phyloP scores from a whole-genome alignment of 1,140 invertebrate species.

The Geopemphigus sp. region DNA sequence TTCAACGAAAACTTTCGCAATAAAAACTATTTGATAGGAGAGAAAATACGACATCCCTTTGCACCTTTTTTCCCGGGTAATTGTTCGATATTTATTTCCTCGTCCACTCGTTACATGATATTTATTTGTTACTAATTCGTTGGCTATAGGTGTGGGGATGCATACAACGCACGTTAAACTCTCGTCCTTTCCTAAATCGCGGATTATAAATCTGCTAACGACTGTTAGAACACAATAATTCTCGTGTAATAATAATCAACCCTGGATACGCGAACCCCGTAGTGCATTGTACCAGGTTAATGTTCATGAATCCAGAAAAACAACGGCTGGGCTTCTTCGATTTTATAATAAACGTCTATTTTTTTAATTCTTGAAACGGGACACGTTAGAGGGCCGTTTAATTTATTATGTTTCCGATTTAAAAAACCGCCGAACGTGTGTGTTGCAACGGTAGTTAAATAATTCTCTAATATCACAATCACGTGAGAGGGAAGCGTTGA shows the following conservation, averaged over 20 bases:
- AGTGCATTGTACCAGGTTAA: not conserved
- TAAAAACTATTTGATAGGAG: conserved; percentile 20
- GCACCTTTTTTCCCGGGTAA: conserved; percentile 35
- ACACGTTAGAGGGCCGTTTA: not conserved
- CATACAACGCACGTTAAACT: not conserved
- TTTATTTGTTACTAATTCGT: conserved; percentile 14
- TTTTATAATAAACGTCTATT: not conserved
- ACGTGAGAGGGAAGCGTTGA: not conserved
- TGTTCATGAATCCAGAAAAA: not conserved
- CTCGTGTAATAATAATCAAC: no score
- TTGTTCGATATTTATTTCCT: conserved; percentile 44
- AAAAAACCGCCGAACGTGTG: not conserved
- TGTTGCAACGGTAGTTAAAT: not conserved
- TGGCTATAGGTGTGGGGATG: no score
- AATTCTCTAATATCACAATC: not conserved
- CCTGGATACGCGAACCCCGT: no score
- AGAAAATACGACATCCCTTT: conserved; percentile 21
- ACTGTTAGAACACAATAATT: not conserved
- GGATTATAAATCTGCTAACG: not conserved
- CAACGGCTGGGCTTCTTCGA: not conserved
- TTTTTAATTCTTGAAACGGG: not conserved
- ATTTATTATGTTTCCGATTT: conserved; percentile 15
- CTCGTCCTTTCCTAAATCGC: not conserved
- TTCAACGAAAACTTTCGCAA: conserved; percentile 39
- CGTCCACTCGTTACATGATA: conserved; percentile 13